These are phyloP conservation scores for Heliconius sara DNA, from an alignment of 2,888 invertebrate genomes.

Conservation along the genomic window DNA sequence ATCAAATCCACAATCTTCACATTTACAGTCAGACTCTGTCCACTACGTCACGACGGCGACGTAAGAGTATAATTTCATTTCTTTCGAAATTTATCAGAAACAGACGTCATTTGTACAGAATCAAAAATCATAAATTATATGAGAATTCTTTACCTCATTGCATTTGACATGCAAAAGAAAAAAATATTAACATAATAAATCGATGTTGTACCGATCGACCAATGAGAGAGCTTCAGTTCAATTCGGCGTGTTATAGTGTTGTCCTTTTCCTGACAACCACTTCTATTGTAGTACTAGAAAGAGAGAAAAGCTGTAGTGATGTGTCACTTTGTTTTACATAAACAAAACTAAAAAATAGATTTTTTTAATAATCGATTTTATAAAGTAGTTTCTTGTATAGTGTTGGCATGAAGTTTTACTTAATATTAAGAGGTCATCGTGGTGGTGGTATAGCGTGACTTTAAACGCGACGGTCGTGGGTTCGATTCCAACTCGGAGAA, in stretches of 20 bases:
- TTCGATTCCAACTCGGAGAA: not conserved
- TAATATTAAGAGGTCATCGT: not conserved
- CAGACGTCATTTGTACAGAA: not conserved
- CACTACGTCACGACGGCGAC: not conserved
- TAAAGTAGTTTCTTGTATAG: no score
- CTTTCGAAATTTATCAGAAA: not conserved
- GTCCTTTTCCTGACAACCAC: constrained; percentile 46
- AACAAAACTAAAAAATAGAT: not conserved
- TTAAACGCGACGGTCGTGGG: not conserved
- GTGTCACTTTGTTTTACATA: not conserved
- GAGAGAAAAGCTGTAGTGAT: not conserved
- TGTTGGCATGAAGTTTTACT: not conserved
- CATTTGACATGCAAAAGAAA: constrained; percentile 29
- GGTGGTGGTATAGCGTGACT: not conserved
- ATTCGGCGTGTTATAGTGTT: constrained; percentile 58
- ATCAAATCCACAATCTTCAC: not conserved
- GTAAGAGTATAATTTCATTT: not conserved
- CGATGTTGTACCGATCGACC: constrained; percentile 52
- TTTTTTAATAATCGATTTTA: not conserved
- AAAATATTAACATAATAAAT: constrained; percentile 25
- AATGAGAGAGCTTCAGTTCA: constrained; percentile 57
- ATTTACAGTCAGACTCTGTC: not conserved
- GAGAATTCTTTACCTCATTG: constrained; percentile 11
- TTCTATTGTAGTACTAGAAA: not conserved
- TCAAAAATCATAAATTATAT: not conserved